Evolutionary conservation across 92 coral and sea anemone genomes (phyloP), one percentile per base, ranked within the genome.

Genomic region (Scolanthus callimorphus): DNA sequence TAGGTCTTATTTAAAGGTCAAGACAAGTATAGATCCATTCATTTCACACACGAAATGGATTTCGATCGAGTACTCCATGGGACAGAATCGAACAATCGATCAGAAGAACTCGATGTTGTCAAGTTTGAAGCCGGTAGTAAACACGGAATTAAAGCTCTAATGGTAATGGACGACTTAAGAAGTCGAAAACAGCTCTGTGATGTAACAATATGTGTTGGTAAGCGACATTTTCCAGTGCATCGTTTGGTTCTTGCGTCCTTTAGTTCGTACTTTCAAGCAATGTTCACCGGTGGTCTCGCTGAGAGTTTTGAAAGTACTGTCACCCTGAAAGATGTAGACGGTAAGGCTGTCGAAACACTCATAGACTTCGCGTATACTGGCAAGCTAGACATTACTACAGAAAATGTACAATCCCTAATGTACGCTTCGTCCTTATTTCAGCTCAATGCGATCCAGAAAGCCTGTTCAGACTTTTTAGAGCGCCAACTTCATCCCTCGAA

Each of bases 131-230:
- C 90, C 20, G 95, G 95, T 44, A 86, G 85, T 77, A 86, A 86
- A 44, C 95, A 86, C 51, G 95, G 95, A 27, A 86, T 79, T 2
- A 83, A 86, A 49, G 90, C 90, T 9, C 62, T 86, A 47, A 83
- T 83, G 89, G 90, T 86, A n/a, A 86, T 88, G 96, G 90, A 88
- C 31, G 90, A 88, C 26, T 78, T 88, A 30, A 70, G 96, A 49
- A 53, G 62, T 25, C 80, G 90, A 37, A 46, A 59, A 10, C 86
- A 84, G 55, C 73, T 88, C 9, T 84, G 96, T 44, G 96, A 88
- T 65, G 96, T 83, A 26, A 74, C 80, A 4, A 73, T 88, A 8
- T 74, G 90, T 60, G 91, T 83, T 13, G 91, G 77, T 9, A 56
- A 50, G 39, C 73, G 78, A 15, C 62, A 74, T 54, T 69, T 88